phyloP scores from a whole-genome alignment of 2,113 vertebrate species.

The Xenus cinereus region DNA sequence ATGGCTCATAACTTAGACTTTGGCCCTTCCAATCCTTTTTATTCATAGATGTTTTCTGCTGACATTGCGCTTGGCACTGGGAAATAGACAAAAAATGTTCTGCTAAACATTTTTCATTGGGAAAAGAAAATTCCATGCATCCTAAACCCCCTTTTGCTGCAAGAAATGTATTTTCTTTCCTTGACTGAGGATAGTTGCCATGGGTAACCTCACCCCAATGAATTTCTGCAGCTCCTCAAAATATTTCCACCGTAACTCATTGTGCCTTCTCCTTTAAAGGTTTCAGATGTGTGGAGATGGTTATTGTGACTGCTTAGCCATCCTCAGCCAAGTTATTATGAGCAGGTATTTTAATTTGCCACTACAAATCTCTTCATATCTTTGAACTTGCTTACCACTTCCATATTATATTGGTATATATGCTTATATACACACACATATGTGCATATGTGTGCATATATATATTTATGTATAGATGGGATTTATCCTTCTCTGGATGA shows the following conservation, averaged over 20 bases:
- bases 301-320: background rate
- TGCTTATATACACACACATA: background rate
- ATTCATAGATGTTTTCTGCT: background rate
- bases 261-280: background rate
- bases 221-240: background rate
- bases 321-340: background rate
- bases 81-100: background rate
- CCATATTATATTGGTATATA: background rate
- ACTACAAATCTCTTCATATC: background rate
- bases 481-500: background rate
- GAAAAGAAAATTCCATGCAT: background rate
- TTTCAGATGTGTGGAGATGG: background rate
- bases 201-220: background rate
- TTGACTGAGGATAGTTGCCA: background rate
- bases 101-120: background rate
- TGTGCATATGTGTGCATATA: background rate
- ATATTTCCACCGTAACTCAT: background rate
- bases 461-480: too few relatives aligned
- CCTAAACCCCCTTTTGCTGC: background rate
- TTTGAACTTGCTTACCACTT: background rate
- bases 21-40: background rate
- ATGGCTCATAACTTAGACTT: background rate
- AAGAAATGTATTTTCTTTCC: background rate
- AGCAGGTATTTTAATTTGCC: background rate
- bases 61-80: background rate